Evolutionary conservation across 2,113 vertebrate species (phyloP).

Genomic region (Callocephalon fimbriatum): DNA sequence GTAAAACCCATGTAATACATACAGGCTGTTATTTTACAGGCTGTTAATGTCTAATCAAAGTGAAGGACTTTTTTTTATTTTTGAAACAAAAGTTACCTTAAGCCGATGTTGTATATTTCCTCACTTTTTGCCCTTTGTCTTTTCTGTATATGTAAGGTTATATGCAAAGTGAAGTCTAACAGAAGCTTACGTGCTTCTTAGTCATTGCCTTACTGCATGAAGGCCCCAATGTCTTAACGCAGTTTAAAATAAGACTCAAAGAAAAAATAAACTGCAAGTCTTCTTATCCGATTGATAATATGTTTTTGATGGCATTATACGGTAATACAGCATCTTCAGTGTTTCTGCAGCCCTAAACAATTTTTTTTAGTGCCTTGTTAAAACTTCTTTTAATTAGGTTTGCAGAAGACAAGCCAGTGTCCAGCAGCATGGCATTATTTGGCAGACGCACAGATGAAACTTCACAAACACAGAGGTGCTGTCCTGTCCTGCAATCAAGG

Average conservation of each 20-base stretch:
- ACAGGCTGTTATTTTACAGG: neutral
- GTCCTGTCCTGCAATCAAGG: slow-evolving; percentile 86
- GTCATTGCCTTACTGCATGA: neutral
- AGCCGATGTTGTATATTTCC: neutral
- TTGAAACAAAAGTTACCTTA: neutral
- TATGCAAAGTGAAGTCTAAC: neutral
- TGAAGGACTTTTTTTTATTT: neutral
- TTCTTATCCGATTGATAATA: neutral
- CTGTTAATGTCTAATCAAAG: neutral
- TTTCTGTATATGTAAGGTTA: neutral
- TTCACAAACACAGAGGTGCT: slow-evolving; percentile 82
- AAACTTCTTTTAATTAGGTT: slow-evolving; percentile 72
- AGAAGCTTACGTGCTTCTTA: neutral
- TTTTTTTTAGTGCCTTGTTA: neutral
- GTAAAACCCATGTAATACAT: neutral
- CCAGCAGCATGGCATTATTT: slow-evolving; percentile 82
- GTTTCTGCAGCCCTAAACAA: neutral
- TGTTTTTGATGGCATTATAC: neutral
- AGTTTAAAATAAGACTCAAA: neutral
- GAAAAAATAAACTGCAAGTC: neutral
- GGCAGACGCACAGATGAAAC: slow-evolving; percentile 86
- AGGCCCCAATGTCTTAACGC: neutral
- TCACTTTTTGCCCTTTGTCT: neutral
- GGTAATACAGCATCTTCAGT: neutral
- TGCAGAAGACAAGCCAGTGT: slow-evolving; percentile 78